phyloP scores from a whole-genome alignment of 1,140 invertebrate species.

The Drosophila arizonae region DNA sequence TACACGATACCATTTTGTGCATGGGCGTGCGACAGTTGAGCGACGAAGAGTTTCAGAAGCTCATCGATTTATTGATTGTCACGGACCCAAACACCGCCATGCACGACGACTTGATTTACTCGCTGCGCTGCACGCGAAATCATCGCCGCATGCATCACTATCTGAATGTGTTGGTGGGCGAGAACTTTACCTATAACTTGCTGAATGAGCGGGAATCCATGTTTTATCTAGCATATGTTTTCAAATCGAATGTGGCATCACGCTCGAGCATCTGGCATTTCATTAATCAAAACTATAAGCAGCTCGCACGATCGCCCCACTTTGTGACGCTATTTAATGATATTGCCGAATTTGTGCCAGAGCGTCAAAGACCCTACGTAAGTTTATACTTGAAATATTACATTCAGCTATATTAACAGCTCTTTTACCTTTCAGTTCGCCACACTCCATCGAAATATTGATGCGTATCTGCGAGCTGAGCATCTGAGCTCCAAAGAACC shows the following conservation, averaged over 20 bases:
- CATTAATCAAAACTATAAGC: conserved; percentile 62
- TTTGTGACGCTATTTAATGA: conserved; percentile 77
- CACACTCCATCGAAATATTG: conserved; percentile 53
- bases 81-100: conserved; percentile 40
- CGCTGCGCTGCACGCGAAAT: conserved; percentile 68
- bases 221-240: conserved; percentile 66
- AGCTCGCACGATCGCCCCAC: conserved; percentile 40
- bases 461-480: conserved; percentile 37
- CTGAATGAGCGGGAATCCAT: conserved; percentile 60
- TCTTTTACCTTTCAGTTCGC: conserved; percentile 52
- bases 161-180: conserved; percentile 60
- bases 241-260: conserved; percentile 54
- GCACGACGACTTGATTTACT: conserved; percentile 68
- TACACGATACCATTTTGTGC: conserved; percentile 57
- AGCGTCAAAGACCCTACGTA: conserved; percentile 44
- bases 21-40: conserved; percentile 55
- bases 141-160: conserved; percentile 54
- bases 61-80: conserved; percentile 43
- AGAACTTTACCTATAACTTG: conserved; percentile 55
- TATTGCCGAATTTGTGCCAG: conserved; percentile 73
- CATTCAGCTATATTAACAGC: not conserved
- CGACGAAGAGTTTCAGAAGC: conserved; percentile 53
- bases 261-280: conserved; percentile 62
- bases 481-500: conserved; percentile 1
- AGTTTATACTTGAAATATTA: not conserved